These are phyloP conservation scores for Dromius quadrimaculatus DNA, from an alignment of 2,888 invertebrate genomes.

Conservation along the genomic window DNA sequence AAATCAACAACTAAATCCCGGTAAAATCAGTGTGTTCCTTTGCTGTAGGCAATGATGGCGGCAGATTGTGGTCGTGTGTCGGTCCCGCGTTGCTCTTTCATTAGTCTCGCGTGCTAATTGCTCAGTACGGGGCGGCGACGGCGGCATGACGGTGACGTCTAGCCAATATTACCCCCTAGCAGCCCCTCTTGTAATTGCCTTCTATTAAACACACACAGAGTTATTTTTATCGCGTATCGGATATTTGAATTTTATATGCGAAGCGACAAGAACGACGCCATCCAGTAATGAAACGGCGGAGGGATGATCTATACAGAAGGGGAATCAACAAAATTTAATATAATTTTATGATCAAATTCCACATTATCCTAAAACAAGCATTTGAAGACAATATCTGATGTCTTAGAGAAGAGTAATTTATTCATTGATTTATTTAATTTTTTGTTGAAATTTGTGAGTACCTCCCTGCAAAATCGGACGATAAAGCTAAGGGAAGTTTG, in stretches of 20 bases:
- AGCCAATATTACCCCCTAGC: constrained; percentile 16
- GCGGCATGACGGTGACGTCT: not conserved
- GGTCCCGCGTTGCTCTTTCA: constrained; percentile 58
- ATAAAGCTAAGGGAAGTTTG: not conserved
- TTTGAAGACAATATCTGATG: no score
- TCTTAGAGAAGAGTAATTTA: no score
- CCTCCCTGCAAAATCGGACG: not conserved
- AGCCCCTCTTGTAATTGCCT: constrained; percentile 49
- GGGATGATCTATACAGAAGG: constrained; percentile 1
- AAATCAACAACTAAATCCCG: constrained; percentile 33
- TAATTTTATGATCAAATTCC: no score
- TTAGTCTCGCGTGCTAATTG: constrained; percentile 59
- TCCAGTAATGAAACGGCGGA: constrained; percentile 54
- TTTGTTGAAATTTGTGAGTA: not conserved
- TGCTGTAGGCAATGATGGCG: not conserved
- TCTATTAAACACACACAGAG: constrained; percentile 52
- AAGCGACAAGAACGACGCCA: not conserved
- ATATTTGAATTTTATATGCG: constrained; percentile 56
- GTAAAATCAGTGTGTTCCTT: constrained; percentile 13
- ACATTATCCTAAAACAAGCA: no score
- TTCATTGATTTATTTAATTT: no score
- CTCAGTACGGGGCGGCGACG: constrained; percentile 49
- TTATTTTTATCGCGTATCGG: constrained; percentile 57
- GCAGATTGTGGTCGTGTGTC: constrained; percentile 50
- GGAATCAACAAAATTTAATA: not conserved